Evolutionary conservation across 2,113 vertebrate genomes (phyloP), one percentile per base, ranked within the genome.

Genomic region (Mormoops blainvillei): DNA sequence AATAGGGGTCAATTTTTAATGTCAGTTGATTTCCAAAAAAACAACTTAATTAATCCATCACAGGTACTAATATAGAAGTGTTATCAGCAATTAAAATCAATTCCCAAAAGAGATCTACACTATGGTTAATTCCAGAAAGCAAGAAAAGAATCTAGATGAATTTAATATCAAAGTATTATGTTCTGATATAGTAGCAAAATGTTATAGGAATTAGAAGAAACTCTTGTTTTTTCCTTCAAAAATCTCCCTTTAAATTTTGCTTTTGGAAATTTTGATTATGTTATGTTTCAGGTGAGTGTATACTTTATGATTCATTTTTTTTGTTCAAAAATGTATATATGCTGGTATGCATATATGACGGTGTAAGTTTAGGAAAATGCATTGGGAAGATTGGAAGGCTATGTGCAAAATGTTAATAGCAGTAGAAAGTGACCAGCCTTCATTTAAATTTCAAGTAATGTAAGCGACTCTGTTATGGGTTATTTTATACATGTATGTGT

Each of bases 401-500:
- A 19, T 73, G 24, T 7, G 36, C 15, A 80, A 74, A 76, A 67
- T 68, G 20, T 84, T 65, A 63, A 71, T 36, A 87, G 13, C 52
- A 24, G 19, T 54, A 90, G 56, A 56, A 28, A 54, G 20, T 52
- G 26, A 4, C 19, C 52, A 85, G 31, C 76, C 73, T 83, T 81
- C 15, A 74, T 80, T 92, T 88, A 87, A 85, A 82, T 76, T 88
- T 85, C 86, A 63, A 93, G 50, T 89, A 65, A 87, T 56, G 3
- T 11, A 50, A 68, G 31, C 26, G 12, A 76, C 36, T 38, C 36
- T 36, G 4, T 63, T 89, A 38, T n/a, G 14, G 28, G 19, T 31
- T 88, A 22, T 73, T 87, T 73, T 56, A 56, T 52, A 61, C 0
- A 14, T 73, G 19, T n/a, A 43, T 48, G 19, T 38, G 16, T 54